Conservation (phyloP, 2,113 vertebrate species). For the Felis catus region DNA sequence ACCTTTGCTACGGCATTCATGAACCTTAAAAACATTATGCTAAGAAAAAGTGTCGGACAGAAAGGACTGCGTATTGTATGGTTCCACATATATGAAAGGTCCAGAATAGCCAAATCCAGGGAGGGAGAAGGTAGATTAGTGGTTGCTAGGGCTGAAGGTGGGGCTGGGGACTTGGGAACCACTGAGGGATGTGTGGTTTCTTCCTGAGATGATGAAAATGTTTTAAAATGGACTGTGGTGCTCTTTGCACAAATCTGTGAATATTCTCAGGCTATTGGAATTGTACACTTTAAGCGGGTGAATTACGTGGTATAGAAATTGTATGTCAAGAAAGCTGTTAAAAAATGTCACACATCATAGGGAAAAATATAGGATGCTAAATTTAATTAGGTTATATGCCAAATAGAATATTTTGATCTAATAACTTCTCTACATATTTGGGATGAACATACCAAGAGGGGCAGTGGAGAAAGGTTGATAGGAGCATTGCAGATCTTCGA, state of each 20-base stretch:
- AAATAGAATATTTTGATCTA: background rate
- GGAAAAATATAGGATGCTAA: background rate
- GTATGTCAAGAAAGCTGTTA: constrained; percentile 1
- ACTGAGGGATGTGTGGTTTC: background rate
- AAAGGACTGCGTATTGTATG: background rate
- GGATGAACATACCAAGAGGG: background rate
- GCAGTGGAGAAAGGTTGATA: background rate
- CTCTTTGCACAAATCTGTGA: background rate
- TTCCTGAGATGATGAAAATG: background rate
- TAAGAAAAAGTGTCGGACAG: background rate
- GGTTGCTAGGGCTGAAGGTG: background rate
- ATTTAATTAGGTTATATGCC: constrained; percentile 10
- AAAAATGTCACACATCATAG: background rate
- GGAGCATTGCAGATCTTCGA: background rate
- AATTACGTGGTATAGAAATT: constrained; percentile 28
- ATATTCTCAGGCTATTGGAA: background rate
- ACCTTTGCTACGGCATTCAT: background rate
- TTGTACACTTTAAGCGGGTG: background rate
- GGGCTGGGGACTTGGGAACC: background rate
- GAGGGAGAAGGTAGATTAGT: background rate
- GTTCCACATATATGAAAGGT: background rate
- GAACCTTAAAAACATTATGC: background rate
- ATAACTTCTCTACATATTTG: background rate
- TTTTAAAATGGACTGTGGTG: background rate
- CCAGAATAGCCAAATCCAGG: background rate